Evolutionary conservation across 2,113 vertebrate species (phyloP).

Genomic region (Gila orcuttii): DNA sequence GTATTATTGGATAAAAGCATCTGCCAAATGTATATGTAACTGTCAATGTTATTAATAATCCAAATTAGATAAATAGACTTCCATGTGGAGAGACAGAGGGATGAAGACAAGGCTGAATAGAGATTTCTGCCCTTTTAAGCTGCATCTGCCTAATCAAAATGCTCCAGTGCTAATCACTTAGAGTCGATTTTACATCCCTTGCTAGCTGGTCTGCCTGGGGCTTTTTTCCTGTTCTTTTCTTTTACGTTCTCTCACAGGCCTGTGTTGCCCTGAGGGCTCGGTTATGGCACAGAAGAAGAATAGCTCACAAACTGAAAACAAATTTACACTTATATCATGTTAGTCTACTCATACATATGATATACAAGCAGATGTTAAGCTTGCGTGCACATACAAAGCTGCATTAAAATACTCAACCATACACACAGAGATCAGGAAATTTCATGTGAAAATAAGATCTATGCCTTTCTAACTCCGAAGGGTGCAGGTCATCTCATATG

Average conservation of each 20-base stretch:
- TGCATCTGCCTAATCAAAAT: conserved; percentile 11
- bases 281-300: conserved; percentile 17
- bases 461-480: neutral
- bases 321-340: neutral
- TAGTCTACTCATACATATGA: neutral
- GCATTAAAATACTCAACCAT: neutral
- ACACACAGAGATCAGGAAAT: neutral
- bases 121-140: conserved; percentile 2
- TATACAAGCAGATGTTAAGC: neutral
- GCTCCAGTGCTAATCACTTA: conserved; percentile 20
- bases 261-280: conserved; percentile 15
- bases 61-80: conserved; percentile 25
- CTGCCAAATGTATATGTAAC: no score
- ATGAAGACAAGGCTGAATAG: neutral
- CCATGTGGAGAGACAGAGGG: neutral
- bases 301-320: conserved; percentile 17
- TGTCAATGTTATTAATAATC: conserved; percentile 40
- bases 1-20: no score
- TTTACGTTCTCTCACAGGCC: neutral
- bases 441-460: neutral
- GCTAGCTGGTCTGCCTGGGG: neutral
- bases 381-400: neutral
- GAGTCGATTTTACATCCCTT: conserved; percentile 1
- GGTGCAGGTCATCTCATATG: neutral
- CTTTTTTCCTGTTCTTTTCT: conserved; percentile 31